Conservation (phyloP, 1,140 invertebrate genomes). For the Drosophila arawakana region DNA sequence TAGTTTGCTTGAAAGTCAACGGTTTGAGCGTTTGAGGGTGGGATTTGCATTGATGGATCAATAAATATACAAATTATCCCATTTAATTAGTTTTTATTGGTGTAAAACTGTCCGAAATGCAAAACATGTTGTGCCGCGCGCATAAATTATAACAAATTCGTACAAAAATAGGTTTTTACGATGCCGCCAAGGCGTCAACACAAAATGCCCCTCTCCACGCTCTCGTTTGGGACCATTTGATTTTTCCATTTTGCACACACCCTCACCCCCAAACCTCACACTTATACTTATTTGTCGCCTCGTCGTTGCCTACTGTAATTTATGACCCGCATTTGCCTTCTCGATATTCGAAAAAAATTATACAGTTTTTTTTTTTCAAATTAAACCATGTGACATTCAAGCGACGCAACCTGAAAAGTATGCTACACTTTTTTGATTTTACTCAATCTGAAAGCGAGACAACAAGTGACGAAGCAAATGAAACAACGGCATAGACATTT, state of each 20-base stretch:
- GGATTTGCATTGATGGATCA: conserved; percentile 47
- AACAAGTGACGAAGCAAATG: conserved; percentile 3
- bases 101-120: conserved; percentile 69
- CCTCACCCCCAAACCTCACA: neutral
- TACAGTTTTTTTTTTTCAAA: conserved; percentile 16
- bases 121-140: conserved; percentile 75
- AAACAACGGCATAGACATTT: neutral
- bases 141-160: conserved; percentile 71
- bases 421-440: conserved; percentile 29
- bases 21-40: neutral
- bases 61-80: conserved; percentile 67
- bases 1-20: conserved; percentile 40
- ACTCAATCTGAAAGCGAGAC: neutral
- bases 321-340: conserved; percentile 69
- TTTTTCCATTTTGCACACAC: conserved; percentile 25
- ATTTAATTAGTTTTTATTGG: conserved; percentile 73
- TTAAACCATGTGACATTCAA: neutral
- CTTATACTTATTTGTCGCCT: conserved; percentile 29
- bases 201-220: conserved; percentile 6
- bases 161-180: conserved; percentile 77
- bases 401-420: conserved; percentile 56
- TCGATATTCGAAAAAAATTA: conserved; percentile 40
- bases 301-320: conserved; percentile 54
- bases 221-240: conserved; percentile 13
- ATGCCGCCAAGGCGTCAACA: conserved; percentile 54